Base-by-base conservation (phyloP, 2,113 vertebrate genomes). In the Jacana jacana region DNA sequence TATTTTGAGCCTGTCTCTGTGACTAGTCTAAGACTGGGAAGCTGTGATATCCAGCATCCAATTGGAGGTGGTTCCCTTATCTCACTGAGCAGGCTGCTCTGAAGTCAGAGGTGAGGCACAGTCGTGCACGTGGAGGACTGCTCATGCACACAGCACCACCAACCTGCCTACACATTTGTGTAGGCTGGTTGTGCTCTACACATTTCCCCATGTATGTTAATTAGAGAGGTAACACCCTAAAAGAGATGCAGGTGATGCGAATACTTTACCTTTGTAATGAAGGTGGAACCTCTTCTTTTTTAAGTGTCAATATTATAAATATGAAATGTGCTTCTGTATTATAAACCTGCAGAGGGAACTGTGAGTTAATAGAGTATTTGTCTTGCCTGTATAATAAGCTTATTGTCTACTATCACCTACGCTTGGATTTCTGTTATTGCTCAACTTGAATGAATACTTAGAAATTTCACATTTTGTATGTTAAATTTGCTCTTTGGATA, bases 131-230 rank as follows among this genome's bases (percentile, higher is more conserved):
- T 1, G 13, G 15, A 35, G 27, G 19, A 10, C 27, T n/a, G 58
- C 10, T 1, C 1, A 13, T 10, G 37, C 8, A 19, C 19, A 0
- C 1, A 6, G n/a, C n/a, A n/a, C n/a, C n/a, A n/a, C n/a, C n/a
- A n/a, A n/a, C n/a, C n/a, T n/a, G n/a, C n/a, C n/a, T n/a, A n/a
- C n/a, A n/a, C n/a, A n/a, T n/a, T n/a, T n/a, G n/a, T n/a, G n/a
- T n/a, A n/a, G n/a, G n/a, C n/a, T n/a, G n/a, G n/a, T n/a, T n/a
- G n/a, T n/a, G 40, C 37, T 51, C 44, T 20, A n/a, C 37, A 31
- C 9, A 0, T 65, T 65, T 20, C 28, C 28, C 28, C 13, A 14
- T 20, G 1, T 16, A 6, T 2, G 9, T 7, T 76, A 8, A 7
- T 44, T 20, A 22, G 23, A 25, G 39, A 35, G 25, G 8, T 9